Evolutionary conservation across 2,113 vertebrate species (phyloP).

Genomic region (Hippocampus mohnikei): DNA sequence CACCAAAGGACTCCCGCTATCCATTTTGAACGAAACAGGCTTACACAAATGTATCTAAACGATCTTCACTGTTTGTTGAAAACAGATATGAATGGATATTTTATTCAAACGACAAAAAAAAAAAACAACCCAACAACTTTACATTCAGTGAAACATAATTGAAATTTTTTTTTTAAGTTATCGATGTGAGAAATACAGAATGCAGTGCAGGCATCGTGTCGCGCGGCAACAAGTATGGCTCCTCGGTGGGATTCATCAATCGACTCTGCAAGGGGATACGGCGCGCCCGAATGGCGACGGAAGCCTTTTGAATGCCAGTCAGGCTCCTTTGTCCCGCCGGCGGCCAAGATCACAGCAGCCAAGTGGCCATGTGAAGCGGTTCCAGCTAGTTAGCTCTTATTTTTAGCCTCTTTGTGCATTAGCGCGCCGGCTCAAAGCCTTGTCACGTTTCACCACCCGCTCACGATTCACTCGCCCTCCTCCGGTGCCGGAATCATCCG

Average conservation of each 20-base stretch:
- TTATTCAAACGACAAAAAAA: too few relatives aligned
- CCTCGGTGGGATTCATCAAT: background rate
- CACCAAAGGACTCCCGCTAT: too few relatives aligned
- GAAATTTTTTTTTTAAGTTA: too few relatives aligned
- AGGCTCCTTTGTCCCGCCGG: background rate
- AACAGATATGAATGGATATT: too few relatives aligned
- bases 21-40: too few relatives aligned
- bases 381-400: background rate
- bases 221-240: background rate
- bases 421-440: background rate
- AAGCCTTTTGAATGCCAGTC: background rate
- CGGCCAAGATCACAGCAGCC: conserved; percentile 1
- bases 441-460: background rate
- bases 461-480: background rate
- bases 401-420: conserved; percentile 7
- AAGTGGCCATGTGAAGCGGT: background rate
- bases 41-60: too few relatives aligned
- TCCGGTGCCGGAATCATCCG: too few relatives aligned
- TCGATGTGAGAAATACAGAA: background rate
- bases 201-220: background rate
- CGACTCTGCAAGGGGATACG: too few relatives aligned
- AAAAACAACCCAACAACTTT: too few relatives aligned
- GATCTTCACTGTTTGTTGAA: too few relatives aligned
- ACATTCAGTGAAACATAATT: too few relatives aligned
- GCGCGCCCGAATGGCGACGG: background rate